These are phyloP conservation scores for Leptonema lineaticorne DNA, from an alignment of 1,140 invertebrate species.

Conservation along the genomic window DNA sequence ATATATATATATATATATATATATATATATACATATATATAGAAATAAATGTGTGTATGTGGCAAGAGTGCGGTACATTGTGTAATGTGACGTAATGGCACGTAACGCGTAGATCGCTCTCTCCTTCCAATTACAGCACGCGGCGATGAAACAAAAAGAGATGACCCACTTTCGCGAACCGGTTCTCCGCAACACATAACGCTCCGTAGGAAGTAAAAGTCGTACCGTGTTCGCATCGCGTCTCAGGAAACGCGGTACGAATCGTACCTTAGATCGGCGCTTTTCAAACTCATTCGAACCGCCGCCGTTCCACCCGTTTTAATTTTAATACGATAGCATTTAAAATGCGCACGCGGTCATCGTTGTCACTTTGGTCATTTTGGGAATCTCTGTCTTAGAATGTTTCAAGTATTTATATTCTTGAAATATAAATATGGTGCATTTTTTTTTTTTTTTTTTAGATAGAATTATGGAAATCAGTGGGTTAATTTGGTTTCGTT, in stretches of 20 bases:
- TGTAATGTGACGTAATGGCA: conserved; percentile 41
- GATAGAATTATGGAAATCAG: too few relatives aligned
- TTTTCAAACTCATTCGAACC: neutral
- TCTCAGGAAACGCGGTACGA: neutral
- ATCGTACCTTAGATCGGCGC: neutral
- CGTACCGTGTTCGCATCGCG: conserved; percentile 7
- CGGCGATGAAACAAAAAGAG: conserved; percentile 57
- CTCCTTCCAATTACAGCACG: conserved; percentile 57
- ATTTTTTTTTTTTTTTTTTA: too few relatives aligned
- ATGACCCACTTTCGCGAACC: conserved; percentile 56
- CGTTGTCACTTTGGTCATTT: too few relatives aligned
- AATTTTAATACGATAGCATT: too few relatives aligned
- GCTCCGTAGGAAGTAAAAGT: conserved; percentile 42
- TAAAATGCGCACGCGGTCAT: too few relatives aligned
- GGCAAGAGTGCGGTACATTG: conserved; percentile 24
- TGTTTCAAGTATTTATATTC: too few relatives aligned
- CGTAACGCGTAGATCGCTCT: conserved; percentile 44
- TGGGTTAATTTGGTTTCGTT: too few relatives aligned
- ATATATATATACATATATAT: neutral
- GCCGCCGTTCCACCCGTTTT: neutral
- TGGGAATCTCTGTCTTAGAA: too few relatives aligned
- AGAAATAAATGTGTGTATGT: neutral
- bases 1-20: neutral
- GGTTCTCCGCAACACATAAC: conserved; percentile 45
- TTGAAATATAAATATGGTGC: too few relatives aligned